Conservation (phyloP, 2,888 invertebrate species). For the Glyphotaelius pellucidus region DNA sequence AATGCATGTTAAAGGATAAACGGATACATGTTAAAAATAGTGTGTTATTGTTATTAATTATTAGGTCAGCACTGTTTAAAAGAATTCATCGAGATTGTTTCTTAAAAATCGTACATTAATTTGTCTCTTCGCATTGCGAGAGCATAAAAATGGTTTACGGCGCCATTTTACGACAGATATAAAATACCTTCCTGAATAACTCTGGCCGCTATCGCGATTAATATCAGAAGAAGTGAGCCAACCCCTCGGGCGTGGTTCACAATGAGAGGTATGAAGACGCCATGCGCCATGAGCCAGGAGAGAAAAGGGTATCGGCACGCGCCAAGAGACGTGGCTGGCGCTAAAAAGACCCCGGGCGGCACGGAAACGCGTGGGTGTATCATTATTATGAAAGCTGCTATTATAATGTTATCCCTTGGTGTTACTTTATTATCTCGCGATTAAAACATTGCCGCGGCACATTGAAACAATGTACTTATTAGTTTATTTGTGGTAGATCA, state of each 20-base stretch:
- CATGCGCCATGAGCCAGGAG: neutral
- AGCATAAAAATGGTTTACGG: neutral
- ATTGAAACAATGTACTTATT: neutral
- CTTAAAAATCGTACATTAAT: neutral
- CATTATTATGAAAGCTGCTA: neutral
- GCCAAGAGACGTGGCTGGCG: neutral
- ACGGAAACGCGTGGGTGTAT: neutral
- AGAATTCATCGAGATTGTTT: neutral
- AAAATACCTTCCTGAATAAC: neutral
- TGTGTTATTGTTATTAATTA: neutral
- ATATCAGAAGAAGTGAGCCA: conserved; percentile 6
- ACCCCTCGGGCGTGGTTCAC: neutral
- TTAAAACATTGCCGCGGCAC: neutral
- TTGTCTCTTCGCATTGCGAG: neutral
- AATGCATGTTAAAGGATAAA: no score
- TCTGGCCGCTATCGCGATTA: neutral
- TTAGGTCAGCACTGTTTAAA: neutral
- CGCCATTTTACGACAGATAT: neutral
- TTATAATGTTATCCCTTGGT: neutral
- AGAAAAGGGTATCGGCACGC: conserved; percentile 5
- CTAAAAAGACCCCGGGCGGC: neutral
- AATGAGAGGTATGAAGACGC: conserved; percentile 7
- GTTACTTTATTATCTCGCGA: neutral
- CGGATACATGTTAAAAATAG: no score
- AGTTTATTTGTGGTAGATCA: neutral